Evolutionary conservation across 2,113 vertebrate genomes (phyloP).

Genomic region (Beaufortia kweichowensis): DNA sequence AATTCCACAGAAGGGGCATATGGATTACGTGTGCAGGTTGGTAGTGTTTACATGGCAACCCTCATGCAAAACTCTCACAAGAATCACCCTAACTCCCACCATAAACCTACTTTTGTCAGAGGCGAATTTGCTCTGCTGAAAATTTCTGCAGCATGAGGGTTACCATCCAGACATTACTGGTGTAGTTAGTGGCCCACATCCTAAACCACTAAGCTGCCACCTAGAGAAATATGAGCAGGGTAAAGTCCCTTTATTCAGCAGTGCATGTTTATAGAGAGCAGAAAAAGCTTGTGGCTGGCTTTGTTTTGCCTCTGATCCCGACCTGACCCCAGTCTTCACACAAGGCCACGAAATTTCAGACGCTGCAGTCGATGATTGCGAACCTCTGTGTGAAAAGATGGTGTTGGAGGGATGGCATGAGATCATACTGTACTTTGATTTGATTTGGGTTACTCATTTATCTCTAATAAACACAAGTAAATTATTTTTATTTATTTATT

Average conservation of each 20-base stretch:
- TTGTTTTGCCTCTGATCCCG: slow-evolving; percentile 63
- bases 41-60: not conserved
- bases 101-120: too few relatives aligned
- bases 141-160: not conserved
- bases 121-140: too few relatives aligned
- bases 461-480: too few relatives aligned
- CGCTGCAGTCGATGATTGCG: slow-evolving; percentile 46
- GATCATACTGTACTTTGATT: slow-evolving; percentile 49
- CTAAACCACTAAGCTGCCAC: slow-evolving; percentile 1
- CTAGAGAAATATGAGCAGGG: slow-evolving; percentile 11
- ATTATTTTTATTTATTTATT: too few relatives aligned
- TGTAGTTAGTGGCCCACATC: not conserved
- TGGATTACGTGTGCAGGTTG: too few relatives aligned
- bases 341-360: slow-evolving; percentile 65
- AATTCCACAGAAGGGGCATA: slow-evolving; percentile 1
- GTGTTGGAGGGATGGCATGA: slow-evolving; percentile 52
- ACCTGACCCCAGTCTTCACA: slow-evolving; percentile 66
- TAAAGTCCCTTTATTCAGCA: slow-evolving; percentile 6
- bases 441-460: too few relatives aligned
- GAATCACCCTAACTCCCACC: not conserved
- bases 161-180: not conserved
- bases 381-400: slow-evolving; percentile 61
- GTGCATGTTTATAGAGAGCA: not conserved
- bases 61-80: not conserved
- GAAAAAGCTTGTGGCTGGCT: slow-evolving; percentile 47